Percentiles rank a stretch among this genome's conserved stretches.
phyloP scores from a whole-genome alignment of 2,113 vertebrate species.

The Pelobates fuscus region DNA sequence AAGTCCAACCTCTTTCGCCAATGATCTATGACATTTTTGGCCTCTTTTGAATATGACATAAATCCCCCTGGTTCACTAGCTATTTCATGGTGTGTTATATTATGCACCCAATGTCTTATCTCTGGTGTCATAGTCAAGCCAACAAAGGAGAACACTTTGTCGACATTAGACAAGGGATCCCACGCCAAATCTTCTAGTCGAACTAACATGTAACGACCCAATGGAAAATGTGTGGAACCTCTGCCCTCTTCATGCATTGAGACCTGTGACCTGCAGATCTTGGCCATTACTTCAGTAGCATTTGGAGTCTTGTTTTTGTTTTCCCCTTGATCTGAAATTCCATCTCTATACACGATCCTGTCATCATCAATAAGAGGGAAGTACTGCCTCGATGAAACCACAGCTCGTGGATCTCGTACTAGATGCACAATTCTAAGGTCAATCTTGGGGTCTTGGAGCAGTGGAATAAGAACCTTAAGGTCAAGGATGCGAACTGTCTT shows the following conservation, averaged over 20 bases:
- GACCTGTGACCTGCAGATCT: slow-evolving; percentile 73
- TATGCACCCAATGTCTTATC: slow-evolving; percentile 69
- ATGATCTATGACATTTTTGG: slow-evolving; percentile 33
- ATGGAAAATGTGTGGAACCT: slow-evolving; percentile 56
- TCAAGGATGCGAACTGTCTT: slow-evolving; percentile 76
- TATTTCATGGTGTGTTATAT: slow-evolving; percentile 68
- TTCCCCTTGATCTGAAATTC: slow-evolving; percentile 58
- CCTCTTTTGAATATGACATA: slow-evolving; percentile 68
- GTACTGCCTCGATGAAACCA: slow-evolving; percentile 64
- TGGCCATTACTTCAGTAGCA: slow-evolving; percentile 66
- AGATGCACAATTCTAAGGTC: slow-evolving; percentile 75
- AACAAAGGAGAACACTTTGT: slow-evolving; percentile 66
- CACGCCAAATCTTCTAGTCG: slow-evolving; percentile 73
- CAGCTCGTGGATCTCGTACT: slow-evolving; percentile 71
- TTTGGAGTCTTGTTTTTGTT: slow-evolving; percentile 37
- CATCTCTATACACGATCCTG: not conserved
- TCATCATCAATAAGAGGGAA: slow-evolving; percentile 52
- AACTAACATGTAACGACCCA: slow-evolving; percentile 72
- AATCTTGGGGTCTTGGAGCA: slow-evolving; percentile 67
- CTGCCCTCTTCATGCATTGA: slow-evolving; percentile 67
- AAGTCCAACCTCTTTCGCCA: not conserved
- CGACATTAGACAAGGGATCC: slow-evolving; percentile 63
- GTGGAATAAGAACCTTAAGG: slow-evolving; percentile 71
- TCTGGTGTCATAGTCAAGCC: slow-evolving; percentile 61
- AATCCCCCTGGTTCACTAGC: slow-evolving; percentile 65